Conservation (phyloP, 1,140 invertebrate species). For the Listronotus oregonensis region DNA sequence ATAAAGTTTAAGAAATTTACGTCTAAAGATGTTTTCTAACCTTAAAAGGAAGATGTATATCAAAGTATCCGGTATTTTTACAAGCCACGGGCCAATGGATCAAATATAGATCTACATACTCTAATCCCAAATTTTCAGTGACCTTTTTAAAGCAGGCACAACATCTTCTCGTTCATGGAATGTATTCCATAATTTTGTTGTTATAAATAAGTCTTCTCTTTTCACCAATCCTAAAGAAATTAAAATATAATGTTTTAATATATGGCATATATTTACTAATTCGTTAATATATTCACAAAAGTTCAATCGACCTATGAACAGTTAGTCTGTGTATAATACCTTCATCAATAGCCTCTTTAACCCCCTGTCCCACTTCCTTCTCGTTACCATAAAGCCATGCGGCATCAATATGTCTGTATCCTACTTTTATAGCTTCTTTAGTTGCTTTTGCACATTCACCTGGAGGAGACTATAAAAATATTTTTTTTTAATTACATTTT, state of each 20-base stretch:
- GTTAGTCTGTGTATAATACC: constrained; percentile 39
- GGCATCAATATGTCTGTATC: constrained; percentile 78
- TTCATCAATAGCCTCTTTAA: constrained; percentile 68
- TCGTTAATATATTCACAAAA: too few species aligned
- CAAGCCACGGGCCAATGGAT: constrained; percentile 76
- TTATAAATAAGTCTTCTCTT: constrained; percentile 65
- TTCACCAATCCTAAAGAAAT: constrained; percentile 58
- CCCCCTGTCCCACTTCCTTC: constrained; percentile 70
- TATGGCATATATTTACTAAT: too few species aligned
- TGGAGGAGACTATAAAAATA: constrained; percentile 65
- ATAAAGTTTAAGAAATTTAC: too few species aligned
- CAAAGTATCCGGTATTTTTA: constrained; percentile 37
- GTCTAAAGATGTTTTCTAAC: too few species aligned
- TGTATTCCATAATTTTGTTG: constrained; percentile 65
- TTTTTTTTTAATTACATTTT: too few species aligned
- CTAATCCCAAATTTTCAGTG: constrained; percentile 68
- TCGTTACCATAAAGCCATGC: constrained; percentile 78
- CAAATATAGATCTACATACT: constrained; percentile 78
- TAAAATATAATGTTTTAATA: too few species aligned
- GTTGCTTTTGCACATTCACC: constrained; percentile 78
- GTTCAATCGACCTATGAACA: too few species aligned
- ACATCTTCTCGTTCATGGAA: constrained; percentile 70
- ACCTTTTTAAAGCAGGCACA: constrained; percentile 57
- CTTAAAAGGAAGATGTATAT: constrained; percentile 42
- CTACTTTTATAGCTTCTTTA: constrained; percentile 72